phyloP scores from a whole-genome alignment of 2,113 vertebrate genomes.

The Octodon degus region DNA sequence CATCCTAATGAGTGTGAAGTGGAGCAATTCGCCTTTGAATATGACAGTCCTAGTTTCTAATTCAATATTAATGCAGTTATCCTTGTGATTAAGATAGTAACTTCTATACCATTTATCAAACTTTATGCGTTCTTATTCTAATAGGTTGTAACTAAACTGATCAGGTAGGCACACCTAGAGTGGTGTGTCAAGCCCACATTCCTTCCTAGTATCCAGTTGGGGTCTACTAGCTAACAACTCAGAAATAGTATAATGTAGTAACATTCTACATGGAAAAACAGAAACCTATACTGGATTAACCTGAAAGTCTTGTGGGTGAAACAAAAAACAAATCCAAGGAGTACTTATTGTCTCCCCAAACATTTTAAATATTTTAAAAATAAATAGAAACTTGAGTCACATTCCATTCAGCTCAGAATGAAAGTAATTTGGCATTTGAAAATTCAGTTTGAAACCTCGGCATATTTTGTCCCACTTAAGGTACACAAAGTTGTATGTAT shows the following conservation, averaged over 20 bases:
- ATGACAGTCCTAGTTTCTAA: background rate
- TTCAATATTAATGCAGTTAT: background rate
- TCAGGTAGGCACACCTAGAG: background rate
- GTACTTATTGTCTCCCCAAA: background rate
- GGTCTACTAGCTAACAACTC: background rate
- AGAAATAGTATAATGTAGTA: background rate
- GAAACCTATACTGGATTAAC: background rate
- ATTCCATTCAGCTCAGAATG: constrained; percentile 29
- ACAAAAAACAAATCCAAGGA: background rate
- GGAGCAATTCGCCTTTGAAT: background rate
- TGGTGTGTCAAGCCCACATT: background rate
- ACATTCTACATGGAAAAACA: background rate
- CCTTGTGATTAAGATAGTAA: background rate
- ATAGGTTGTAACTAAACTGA: background rate
- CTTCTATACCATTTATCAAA: background rate
- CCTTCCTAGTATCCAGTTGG: background rate
- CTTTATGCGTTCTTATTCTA: background rate
- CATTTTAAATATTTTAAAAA: constrained; percentile 44
- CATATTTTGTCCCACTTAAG: background rate
- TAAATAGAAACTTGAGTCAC: background rate
- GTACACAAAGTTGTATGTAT: background rate
- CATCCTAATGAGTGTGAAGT: background rate
- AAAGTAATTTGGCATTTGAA: background rate
- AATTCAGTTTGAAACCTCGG: background rate
- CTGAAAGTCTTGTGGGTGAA: background rate